These are phyloP conservation scores for Entelurus aequoreus DNA, from an alignment of 2,113 vertebrate genomes.

Conservation along the genomic window DNA sequence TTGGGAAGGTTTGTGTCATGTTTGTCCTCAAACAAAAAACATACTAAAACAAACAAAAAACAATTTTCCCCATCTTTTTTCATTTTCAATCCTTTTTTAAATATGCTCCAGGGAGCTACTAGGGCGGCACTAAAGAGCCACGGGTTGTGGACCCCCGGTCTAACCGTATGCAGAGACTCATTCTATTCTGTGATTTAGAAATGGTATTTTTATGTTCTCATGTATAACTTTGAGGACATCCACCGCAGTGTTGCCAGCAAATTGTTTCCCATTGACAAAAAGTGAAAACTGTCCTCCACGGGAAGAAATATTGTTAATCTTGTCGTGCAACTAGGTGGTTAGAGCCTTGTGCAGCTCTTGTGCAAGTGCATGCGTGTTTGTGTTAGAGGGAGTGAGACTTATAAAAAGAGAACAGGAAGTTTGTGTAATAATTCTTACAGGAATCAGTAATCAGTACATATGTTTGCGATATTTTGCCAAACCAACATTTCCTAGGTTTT, in stretches of 20 bases:
- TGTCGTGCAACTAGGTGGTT: slow-evolving; percentile 6
- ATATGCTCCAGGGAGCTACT: too few relatives aligned
- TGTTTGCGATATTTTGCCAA: too few relatives aligned
- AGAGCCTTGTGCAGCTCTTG: not conserved
- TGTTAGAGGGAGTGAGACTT: not conserved
- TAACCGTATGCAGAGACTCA: slow-evolving; percentile 2
- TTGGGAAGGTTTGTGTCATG: too few relatives aligned
- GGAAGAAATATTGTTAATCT: slow-evolving; percentile 41
- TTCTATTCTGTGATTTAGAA: slow-evolving; percentile 54
- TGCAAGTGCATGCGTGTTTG: slow-evolving; percentile 1
- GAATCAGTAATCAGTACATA: slow-evolving; percentile 21
- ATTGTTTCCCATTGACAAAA: slow-evolving; percentile 59
- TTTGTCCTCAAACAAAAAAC: too few relatives aligned
- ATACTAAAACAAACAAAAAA: too few relatives aligned
- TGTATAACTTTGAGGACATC: slow-evolving; percentile 67
- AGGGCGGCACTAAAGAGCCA: too few relatives aligned
- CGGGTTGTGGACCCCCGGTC: not conserved
- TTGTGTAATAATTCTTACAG: slow-evolving; percentile 7
- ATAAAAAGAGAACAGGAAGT: not conserved
- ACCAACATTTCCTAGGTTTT: too few relatives aligned
- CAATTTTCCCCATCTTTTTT: too few relatives aligned
- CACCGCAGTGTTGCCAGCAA: slow-evolving; percentile 40
- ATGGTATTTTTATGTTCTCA: slow-evolving; percentile 66
- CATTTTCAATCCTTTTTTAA: too few relatives aligned
- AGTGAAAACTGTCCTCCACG: slow-evolving; percentile 52